phyloP scores from a whole-genome alignment of 2,797 vertebrate genomes.

The Lindbergichthys nudifrons region DNA sequence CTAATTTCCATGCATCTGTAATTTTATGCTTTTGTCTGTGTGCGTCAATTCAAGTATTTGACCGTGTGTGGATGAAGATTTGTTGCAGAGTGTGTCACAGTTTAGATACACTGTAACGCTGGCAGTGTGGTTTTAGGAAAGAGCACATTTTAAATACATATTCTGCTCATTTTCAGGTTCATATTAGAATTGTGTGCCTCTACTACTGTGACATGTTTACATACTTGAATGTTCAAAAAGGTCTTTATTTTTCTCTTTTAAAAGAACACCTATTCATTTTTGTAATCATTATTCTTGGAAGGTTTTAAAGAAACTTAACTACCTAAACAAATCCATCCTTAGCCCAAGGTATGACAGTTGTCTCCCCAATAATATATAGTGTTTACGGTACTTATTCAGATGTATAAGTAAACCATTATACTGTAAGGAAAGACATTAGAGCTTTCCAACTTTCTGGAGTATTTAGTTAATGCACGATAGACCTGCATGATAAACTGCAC shows the following conservation, averaged over 20 bases:
- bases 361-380: constrained; percentile 20
- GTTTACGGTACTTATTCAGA: constrained; percentile 14
- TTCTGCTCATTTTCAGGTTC: too few relatives aligned
- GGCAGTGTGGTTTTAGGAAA: too few relatives aligned
- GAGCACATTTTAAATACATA: too few relatives aligned
- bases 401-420: constrained; percentile 19
- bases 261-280: constrained; percentile 3
- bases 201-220: not conserved
- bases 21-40: not conserved
- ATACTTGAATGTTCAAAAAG: too few relatives aligned
- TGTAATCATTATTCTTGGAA: not conserved
- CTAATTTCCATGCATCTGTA: not conserved
- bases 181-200: not conserved
- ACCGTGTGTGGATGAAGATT: too few relatives aligned
- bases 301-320: constrained; percentile 25
- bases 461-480: not conserved
- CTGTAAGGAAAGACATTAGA: not conserved
- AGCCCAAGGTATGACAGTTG: constrained; percentile 5
- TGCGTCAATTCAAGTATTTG: too few relatives aligned
- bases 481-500: constrained; percentile 2
- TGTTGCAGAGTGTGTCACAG: too few relatives aligned
- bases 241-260: constrained; percentile 5
- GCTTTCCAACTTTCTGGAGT: not conserved
- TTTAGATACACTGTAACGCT: too few relatives aligned
- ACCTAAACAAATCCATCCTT: not conserved